Evolutionary conservation across 2,888 invertebrate species (phyloP), one percentile per base, ranked within the genome.

Genomic region (Drosophila kanekoi): DNA sequence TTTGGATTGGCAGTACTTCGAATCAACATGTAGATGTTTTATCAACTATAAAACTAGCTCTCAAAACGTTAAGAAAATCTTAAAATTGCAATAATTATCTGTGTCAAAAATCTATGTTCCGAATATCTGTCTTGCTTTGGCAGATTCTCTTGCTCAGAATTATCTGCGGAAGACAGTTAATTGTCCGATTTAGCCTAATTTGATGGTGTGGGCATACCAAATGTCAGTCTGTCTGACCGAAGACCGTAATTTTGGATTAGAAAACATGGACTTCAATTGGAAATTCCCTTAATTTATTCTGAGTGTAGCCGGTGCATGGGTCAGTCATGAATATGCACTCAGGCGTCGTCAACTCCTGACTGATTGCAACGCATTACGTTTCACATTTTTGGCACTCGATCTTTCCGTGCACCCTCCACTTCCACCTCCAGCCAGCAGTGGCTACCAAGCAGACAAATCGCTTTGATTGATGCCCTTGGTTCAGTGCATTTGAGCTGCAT

Each of bases 301-400:
- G 1, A 68, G 72, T 73, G 63, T 63, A 54, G 4, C n/a, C 33
- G 23, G 38, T 51, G 45, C 57, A 58, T 44, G 49, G 72, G 61
- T 62, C 66, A 71, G 75, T 66, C 77, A 77, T 73, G 70, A 71
- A 73, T 77, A 77, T 77, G 77, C 77, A 72, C 57, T 77, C 73
- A 71, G 60, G 74, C 74, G 60, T 63, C 63, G 49, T 68, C 73
- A 63, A 71, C 63, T 71, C 71, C 56, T 71, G 77, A 78, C 77
- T 78, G 77, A 78, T 78, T 78, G 77, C 68, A 74, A 63, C 65
- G 71, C 77, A 69, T 78, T 75, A 67, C 41, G 60, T 58, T 69
- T 73, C 69, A 68, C 73, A 73, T 73, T 73, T 73, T 73, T 73
- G 68, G 74, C 73, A 73, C 73, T 73, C 68, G 63, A 73, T 67